Base-by-base conservation (phyloP, 2,797 vertebrate genomes). In the Acanthurus lineatus region DNA sequence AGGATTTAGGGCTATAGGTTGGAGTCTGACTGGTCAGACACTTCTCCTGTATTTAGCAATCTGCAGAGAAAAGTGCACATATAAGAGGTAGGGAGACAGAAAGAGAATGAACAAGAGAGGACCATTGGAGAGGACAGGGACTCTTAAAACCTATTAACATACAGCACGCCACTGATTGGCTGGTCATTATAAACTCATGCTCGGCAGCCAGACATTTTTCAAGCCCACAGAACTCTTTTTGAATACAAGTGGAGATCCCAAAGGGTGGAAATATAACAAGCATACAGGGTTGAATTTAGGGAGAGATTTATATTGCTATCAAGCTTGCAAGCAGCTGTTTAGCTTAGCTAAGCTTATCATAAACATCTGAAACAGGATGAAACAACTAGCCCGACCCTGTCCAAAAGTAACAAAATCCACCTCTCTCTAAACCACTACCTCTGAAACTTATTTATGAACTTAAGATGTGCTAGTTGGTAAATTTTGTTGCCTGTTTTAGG, bases 1-100 rank as follows among this genome's bases (percentile, higher is more conserved):
- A 89, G 84, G 92, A 91, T 92, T 94, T 93, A 89, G 68, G 77
- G 83, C 83, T 84, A 77, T 82, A 88, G 77, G 81, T 87, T 90
- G 71, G 73, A 81, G 79, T 58, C 56, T 28, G 49, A 75, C 19
- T 69, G 86, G 53, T 69, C 38, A 63, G 60, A 40, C 40, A 44
- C 82, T 56, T 78, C 53, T 66, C 56, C n/a, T 84, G 63, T 49
- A 28, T 51, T 79, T 77, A 17, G 28, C n/a, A 74, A 69, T 79
- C 72, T 85, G 57, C 49, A 69, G 53, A 67, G 9, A 52, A 51
- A 35, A 57, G 68, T 32, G 17, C 17, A 25, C 48, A 54, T 16
- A 59, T 49, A 59, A 59, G 58, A 66, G 60, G 15, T 5, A 51
- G 22, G 54, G 56, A 58, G 11, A 59, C 16, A 35, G n/a, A 56